Evolutionary conservation across 2,888 invertebrate species (phyloP).

Genomic region (Apoderus coryli): DNA sequence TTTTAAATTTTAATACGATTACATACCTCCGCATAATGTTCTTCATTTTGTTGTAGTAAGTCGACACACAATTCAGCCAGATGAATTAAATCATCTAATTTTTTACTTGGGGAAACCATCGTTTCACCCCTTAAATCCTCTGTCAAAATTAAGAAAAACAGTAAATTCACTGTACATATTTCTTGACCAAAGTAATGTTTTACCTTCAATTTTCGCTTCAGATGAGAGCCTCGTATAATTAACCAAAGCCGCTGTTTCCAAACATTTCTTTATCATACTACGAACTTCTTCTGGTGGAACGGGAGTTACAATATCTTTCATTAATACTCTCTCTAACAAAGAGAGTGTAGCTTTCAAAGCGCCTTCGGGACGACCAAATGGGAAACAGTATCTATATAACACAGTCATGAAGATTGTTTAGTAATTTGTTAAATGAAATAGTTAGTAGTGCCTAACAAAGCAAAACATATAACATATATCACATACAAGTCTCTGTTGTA

Average conservation of each 20-base stretch:
- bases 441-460: neutral
- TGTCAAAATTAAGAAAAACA: slow-evolving; percentile 25
- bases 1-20: neutral
- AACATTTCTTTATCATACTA: slow-evolving; percentile 87
- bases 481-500: neutral
- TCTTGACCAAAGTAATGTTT: too few species aligned
- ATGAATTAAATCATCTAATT: slow-evolving; percentile 91
- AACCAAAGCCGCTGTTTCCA: slow-evolving; percentile 94
- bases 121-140: slow-evolving; percentile 73
- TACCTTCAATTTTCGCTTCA: slow-evolving; percentile 96
- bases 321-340: slow-evolving; percentile 87
- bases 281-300: slow-evolving; percentile 93
- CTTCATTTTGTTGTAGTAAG: slow-evolving; percentile 96
- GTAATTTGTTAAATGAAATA: too few species aligned
- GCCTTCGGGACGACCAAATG: slow-evolving; percentile 97
- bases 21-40: slow-evolving; percentile 97
- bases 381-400: slow-evolving; percentile 75
- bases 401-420: too few species aligned
- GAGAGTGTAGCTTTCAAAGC: slow-evolving; percentile 94
- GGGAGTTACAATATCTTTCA: slow-evolving; percentile 98
- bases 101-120: slow-evolving; percentile 72
- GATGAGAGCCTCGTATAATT: slow-evolving; percentile 94
- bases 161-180: slow-evolving; percentile 2
- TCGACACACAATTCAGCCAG: slow-evolving; percentile 97
- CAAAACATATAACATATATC: neutral